phyloP scores from a whole-genome alignment of 2,113 vertebrate genomes.

The Setophaga coronata region DNA sequence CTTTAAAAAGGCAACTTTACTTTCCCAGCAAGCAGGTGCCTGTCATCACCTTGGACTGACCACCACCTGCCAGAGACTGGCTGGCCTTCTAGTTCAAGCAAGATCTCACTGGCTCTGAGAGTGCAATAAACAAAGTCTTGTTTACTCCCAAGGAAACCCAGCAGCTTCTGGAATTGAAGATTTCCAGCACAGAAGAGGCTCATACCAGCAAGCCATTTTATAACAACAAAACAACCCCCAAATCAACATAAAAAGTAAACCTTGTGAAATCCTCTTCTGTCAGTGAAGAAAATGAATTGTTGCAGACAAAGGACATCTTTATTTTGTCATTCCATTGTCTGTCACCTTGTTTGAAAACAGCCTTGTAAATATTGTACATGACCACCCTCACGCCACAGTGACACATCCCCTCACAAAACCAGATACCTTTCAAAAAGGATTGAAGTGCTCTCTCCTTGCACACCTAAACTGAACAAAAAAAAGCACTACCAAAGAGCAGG shows the following conservation, averaged over 20 bases:
- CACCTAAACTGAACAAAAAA: background rate
- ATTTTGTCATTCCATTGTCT: background rate
- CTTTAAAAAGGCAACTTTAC: background rate
- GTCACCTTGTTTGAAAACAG: background rate
- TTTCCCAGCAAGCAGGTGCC: background rate
- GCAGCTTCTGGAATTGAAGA: background rate
- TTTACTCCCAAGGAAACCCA: constrained; percentile 32
- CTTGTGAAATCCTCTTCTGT: background rate
- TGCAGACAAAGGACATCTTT: background rate
- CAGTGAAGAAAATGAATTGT: background rate
- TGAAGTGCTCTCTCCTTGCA: background rate
- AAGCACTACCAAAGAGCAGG: background rate
- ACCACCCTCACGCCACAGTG: background rate
- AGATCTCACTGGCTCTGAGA: constrained; percentile 23
- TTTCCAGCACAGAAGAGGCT: background rate
- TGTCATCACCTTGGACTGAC: background rate
- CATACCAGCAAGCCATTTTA: background rate
- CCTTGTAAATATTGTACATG: background rate
- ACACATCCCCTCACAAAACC: background rate
- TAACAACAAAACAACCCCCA: background rate
- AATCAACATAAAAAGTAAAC: background rate
- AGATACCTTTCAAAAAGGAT: background rate
- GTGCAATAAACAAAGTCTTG: constrained; percentile 48
- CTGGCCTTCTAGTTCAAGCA: constrained; percentile 19
- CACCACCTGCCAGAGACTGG: background rate